Percentiles rank a stretch among this genome's conserved stretches.
Evolutionary conservation across 2,113 vertebrate species (phyloP).

Genomic region (Pluvialis apricaria): DNA sequence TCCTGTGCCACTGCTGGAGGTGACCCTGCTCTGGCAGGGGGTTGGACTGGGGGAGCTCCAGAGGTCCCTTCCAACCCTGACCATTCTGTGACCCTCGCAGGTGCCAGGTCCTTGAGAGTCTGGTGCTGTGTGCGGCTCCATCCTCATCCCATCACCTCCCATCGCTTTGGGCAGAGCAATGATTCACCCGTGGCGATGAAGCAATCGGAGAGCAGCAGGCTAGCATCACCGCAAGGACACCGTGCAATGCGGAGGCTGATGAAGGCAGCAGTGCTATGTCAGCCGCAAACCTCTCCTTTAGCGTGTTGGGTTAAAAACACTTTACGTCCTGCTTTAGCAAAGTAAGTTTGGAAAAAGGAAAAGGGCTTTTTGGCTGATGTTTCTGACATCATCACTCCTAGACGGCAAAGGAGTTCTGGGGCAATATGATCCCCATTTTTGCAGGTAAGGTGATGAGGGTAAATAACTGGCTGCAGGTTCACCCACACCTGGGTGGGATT

Average conservation of each 20-base stretch:
- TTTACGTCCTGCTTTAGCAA: neutral
- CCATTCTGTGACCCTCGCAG: neutral
- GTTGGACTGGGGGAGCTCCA: no score
- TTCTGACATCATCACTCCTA: neutral
- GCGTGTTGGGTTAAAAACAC: accelerated
- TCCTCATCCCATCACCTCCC: neutral
- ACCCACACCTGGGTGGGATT: no score
- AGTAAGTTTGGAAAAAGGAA: neutral
- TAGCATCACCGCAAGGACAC: neutral
- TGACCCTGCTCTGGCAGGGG: no score
- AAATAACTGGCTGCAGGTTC: neutral
- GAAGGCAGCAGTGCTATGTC: neutral
- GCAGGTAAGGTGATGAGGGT: neutral
- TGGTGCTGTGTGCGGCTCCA: neutral
- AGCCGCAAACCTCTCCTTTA: no score
- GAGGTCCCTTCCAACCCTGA: no score
- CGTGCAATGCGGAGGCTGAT: accelerated
- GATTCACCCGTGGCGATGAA: accelerated
- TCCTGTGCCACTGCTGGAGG: no score
- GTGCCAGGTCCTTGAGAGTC: neutral
- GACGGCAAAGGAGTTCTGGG: neutral
- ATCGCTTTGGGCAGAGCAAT: neutral
- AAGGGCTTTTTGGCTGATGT: neutral
- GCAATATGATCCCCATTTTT: accelerated
- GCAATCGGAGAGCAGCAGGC: neutral